A percentile compares a stretch with the other conserved stretches of the same genome.
Evolutionary conservation across 2,888 invertebrate genomes (phyloP).

Genomic region (Drosophila histrio): DNA sequence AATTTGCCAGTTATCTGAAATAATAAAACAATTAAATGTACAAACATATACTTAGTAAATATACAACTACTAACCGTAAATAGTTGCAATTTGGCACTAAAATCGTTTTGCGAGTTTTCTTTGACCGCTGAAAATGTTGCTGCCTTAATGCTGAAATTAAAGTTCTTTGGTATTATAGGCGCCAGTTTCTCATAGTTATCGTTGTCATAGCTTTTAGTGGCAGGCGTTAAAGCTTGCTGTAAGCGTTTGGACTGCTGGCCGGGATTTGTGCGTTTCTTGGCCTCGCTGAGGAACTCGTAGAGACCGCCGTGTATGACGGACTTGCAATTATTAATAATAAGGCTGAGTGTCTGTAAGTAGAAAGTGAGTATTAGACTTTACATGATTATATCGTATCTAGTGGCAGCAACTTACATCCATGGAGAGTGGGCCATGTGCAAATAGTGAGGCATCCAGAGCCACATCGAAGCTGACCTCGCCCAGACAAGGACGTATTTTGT

Average conservation of each 20-base stretch:
- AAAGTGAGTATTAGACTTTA: neutral
- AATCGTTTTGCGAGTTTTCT: slow-evolving; percentile 89
- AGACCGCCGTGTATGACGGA: slow-evolving; percentile 85
- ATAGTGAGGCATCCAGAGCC: slow-evolving; percentile 90
- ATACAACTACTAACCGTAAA: slow-evolving; percentile 85
- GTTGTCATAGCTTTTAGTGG: slow-evolving; percentile 73
- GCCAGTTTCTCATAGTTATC: slow-evolving; percentile 88
- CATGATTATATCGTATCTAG: neutral
- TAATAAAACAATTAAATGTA: neutral
- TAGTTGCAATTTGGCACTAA: slow-evolving; percentile 88
- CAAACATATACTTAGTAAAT: too few relatives aligned
- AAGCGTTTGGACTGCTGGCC: slow-evolving; percentile 33
- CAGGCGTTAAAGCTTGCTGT: slow-evolving; percentile 24
- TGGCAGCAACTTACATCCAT: slow-evolving; percentile 87
- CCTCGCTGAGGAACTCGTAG: slow-evolving; percentile 85
- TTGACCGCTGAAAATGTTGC: slow-evolving; percentile 89
- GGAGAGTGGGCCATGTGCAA: slow-evolving; percentile 93
- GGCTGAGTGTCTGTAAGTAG: slow-evolving; percentile 82
- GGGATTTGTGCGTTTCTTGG: slow-evolving; percentile 80
- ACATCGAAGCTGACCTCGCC: slow-evolving; percentile 90
- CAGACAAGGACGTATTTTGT: slow-evolving; percentile 87
- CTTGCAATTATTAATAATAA: slow-evolving; percentile 85
- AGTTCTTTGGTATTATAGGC: slow-evolving; percentile 93
- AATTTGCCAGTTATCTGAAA: slow-evolving; percentile 86
- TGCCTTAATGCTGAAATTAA: slow-evolving; percentile 89